phyloP scores from a whole-genome alignment of 2,888 invertebrate species.

The Xylota sylvarum region DNA sequence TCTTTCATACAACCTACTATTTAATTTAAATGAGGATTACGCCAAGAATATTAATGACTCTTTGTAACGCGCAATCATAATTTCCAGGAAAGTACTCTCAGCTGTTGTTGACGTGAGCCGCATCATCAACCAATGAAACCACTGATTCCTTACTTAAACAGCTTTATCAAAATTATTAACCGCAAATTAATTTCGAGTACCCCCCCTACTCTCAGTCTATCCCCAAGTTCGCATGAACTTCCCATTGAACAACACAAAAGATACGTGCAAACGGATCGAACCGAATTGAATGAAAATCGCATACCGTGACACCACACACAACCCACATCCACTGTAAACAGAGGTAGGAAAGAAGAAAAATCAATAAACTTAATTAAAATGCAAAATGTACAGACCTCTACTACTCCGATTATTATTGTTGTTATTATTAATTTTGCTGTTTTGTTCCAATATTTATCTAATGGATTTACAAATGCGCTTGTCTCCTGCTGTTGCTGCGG shows the following conservation, averaged over 20 bases:
- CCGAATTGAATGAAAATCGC: constrained; percentile 32
- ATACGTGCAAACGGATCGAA: constrained; percentile 29
- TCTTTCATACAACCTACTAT: neutral
- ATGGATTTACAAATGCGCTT: constrained; percentile 53
- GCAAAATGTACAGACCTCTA: constrained; percentile 74
- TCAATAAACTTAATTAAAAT: constrained; percentile 75
- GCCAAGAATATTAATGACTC: constrained; percentile 1
- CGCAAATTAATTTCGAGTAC: constrained; percentile 55
- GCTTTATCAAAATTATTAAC: constrained; percentile 45
- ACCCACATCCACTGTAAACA: neutral
- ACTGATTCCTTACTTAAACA: constrained; percentile 32
- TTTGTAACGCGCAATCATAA: neutral
- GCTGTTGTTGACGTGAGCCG: neutral
- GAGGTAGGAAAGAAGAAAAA: constrained; percentile 31
- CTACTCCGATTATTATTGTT: constrained; percentile 73
- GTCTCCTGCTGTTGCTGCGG: neutral
- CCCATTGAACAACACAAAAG: constrained; percentile 28
- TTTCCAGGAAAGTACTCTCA: neutral
- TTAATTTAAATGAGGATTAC: neutral
- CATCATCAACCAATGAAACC: neutral
- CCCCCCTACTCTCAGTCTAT: neutral
- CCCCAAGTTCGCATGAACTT: neutral
- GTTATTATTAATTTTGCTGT: constrained; percentile 76
- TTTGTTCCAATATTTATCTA: constrained; percentile 70
- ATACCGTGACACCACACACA: constrained; percentile 2